Evolutionary conservation across 2,113 vertebrate genomes (phyloP), one percentile per base, ranked within the genome.

Genomic region (Daubentonia madagascariensis): DNA sequence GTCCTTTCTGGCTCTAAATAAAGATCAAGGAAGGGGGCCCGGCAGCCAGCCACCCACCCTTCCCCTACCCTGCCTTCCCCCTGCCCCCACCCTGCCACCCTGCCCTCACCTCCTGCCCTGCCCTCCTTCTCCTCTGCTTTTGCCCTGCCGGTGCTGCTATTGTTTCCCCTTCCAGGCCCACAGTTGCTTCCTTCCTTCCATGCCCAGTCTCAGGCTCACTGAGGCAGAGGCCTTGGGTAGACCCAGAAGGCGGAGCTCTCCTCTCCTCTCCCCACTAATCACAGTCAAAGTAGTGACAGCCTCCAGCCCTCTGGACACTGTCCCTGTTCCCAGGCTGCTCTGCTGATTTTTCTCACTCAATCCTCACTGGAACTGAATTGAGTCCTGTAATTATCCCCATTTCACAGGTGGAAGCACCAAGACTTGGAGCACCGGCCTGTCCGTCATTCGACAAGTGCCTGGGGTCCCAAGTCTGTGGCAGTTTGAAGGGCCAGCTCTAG

Each of bases 271-370:
- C 23, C 22, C 48, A 25, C 54, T 16, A 3, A 18, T 20, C 7
- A 25, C 14, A 68, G 35, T 32, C 17, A 25, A 35, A 48, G 20
- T 1, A 32, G 40, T 6, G 35, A 4, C 6, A 4, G 20, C 28
- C 25, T 40, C 59, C 12, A 8, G 12, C 43, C 32, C 4, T 1
- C 11, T 2, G 87, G 52, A 54, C 0, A 1, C 0, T 22, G 20
- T n/a, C 61, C 23, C 1, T 6, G 28, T 14, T 10, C 12, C n/a
- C 20, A 16, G 68, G 65, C 76, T 37, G 75, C n/a, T 50, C 35
- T 20, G 48, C 13, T 17, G 13, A 16, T 50, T 45, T 61, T 50
- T 83, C 54, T 81, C 54, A 4, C 59, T 17, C 0, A 0, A 1
- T 2, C 30, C 12, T 20, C 48, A 11, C 6, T n/a, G 40, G 61